Conservation (phyloP, 2,888 invertebrate genomes). For the Willowsia nigromaculata region DNA sequence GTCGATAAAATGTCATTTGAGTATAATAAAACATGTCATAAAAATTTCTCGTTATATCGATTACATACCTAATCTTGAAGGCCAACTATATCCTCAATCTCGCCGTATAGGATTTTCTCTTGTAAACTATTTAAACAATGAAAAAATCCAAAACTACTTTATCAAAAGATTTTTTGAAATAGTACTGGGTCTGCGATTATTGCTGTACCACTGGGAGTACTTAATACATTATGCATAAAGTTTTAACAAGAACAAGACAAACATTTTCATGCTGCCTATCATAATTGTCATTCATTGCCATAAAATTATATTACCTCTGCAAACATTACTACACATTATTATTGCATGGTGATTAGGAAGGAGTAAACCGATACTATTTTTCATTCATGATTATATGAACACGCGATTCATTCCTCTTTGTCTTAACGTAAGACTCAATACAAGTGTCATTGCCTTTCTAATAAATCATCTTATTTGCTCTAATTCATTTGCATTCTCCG, state of each 20-base stretch:
- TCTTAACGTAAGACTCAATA: not conserved
- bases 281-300: not conserved
- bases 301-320: not conserved
- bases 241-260: no score
- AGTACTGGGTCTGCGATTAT: no score
- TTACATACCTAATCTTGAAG: no score
- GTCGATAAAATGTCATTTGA: not conserved
- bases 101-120: no score
- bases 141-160: no score
- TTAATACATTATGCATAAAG: no score
- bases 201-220: no score
- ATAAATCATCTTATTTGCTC: not conserved
- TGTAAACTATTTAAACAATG: no score
- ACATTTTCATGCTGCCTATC: not conserved
- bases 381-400: not conserved
- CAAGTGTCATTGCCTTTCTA: not conserved
- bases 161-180: no score
- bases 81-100: no score
- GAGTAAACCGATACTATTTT: not conserved
- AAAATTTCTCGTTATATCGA: not conserved
- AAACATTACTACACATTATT: not conserved
- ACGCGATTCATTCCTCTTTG: not conserved
- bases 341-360: not conserved
- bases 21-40: not conserved
- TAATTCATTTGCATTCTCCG: not conserved